Base-by-base conservation (phyloP, 1,140 invertebrate species). In the Tetraneura akinire region DNA sequence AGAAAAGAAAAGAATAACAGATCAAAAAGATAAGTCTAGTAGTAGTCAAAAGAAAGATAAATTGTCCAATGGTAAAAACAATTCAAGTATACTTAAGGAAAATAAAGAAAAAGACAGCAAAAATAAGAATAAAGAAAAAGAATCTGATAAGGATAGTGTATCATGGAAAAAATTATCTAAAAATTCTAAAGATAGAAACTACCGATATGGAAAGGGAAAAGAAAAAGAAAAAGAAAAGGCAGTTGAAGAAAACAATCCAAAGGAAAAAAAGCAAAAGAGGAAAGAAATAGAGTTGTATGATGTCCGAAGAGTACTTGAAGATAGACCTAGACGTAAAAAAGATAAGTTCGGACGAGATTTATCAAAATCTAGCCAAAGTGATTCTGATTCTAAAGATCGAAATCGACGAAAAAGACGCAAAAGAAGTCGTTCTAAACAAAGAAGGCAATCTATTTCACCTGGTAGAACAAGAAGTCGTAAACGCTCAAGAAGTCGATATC, bases 81-180 rank as follows among this genome's bases (percentile, higher is more conserved):
- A 62, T 3, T 14, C 47, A 26, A 51, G 10, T n/a, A 11, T 23
- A n/a, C 16, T 26, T 0, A 71, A 71, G 18, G 74, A 16, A n/a
- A 78, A 62, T 0, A 78, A 78, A 62, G 74, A 62, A 26, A 57
- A 26, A 29, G 47, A 53, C 10, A 49, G 9, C 6, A 78, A 78
- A 60, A 45, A 29, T 47, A 78, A 78, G 1, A 21, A 62, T 0
- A 78, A 78, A 26, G 53, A 45, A 26, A 78, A 78, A 47, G 74
- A 78, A 21, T 78, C 85, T 86, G 83, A 81, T 81, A 16, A 73
- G 37, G 87, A 84, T 82, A 84, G 86, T 68, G 85, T 90, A 37
- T 86, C 89, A 0, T 96, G 95, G 87, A 95, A 94, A 83, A 94
- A 94, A 85, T 86, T 93, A 1, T 92, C 92, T 13, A 94, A 92